A percentile compares a stretch with the other conserved stretches of the same genome.
phyloP scores from a whole-genome alignment of 2,888 invertebrate species.

The Eudasyphora cyanicolor region DNA sequence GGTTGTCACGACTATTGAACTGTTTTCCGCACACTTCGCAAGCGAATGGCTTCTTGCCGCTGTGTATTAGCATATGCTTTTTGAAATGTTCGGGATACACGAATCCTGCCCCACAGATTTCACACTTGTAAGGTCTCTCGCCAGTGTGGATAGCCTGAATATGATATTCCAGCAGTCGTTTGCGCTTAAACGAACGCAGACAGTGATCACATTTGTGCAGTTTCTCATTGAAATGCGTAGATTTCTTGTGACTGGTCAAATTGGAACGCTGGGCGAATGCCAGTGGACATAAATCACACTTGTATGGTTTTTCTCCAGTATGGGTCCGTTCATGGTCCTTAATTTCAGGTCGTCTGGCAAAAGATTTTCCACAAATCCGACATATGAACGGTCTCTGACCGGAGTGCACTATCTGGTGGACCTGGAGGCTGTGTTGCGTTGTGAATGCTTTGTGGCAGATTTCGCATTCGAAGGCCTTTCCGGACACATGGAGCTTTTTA shows the following conservation, averaged over 20 bases:
- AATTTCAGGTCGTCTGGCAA: slow-evolving; percentile 88
- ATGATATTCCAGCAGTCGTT: slow-evolving; percentile 88
- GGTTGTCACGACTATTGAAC: slow-evolving; percentile 91
- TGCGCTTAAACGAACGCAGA: slow-evolving; percentile 86
- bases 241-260: slow-evolving; percentile 88
- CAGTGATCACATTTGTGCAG: slow-evolving; percentile 85
- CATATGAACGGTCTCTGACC: slow-evolving; percentile 87
- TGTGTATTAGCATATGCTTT: slow-evolving; percentile 87
- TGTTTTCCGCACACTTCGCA: slow-evolving; percentile 92
- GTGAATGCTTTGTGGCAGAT: slow-evolving; percentile 86
- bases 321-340: slow-evolving; percentile 91
- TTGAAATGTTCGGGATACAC: slow-evolving; percentile 92
- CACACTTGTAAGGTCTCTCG: slow-evolving; percentile 88
- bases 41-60: slow-evolving; percentile 87
- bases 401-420: slow-evolving; percentile 90
- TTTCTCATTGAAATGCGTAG: slow-evolving; percentile 89
- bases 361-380: slow-evolving; percentile 85
- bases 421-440: slow-evolving; percentile 88
- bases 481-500: slow-evolving; percentile 86
- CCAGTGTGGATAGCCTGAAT: slow-evolving; percentile 90
- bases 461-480: slow-evolving; percentile 80
- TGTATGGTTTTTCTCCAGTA: slow-evolving; percentile 89
- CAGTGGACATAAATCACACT: slow-evolving; percentile 89
- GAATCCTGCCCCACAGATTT: slow-evolving; percentile 88
- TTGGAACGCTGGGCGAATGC: slow-evolving; percentile 91